These are phyloP conservation scores for Drosophila tristis DNA, from an alignment of 1,140 invertebrate genomes.

Conservation along the genomic window DNA sequence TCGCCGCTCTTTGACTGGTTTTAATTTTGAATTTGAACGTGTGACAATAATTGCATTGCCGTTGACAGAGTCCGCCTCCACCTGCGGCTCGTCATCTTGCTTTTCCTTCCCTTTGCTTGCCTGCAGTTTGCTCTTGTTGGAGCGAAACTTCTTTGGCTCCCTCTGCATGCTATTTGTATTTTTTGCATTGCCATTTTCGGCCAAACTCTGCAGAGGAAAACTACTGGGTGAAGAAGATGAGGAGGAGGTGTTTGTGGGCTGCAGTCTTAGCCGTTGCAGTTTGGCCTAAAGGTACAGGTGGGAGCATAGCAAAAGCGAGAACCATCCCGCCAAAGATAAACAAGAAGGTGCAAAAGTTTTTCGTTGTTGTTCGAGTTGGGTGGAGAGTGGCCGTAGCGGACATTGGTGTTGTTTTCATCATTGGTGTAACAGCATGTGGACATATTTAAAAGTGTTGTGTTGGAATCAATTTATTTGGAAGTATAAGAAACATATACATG, in stretches of 20 bases:
- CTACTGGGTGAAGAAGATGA: conserved; percentile 14
- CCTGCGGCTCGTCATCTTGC: neutral
- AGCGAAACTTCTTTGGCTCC: conserved; percentile 46
- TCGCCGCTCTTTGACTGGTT: conserved; percentile 78
- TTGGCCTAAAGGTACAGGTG: conserved; percentile 55
- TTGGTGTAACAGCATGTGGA: conserved; percentile 14
- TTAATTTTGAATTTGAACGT: conserved; percentile 73
- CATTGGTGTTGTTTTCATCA: conserved; percentile 36
- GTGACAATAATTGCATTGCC: conserved; percentile 75
- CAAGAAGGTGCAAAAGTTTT: conserved; percentile 64
- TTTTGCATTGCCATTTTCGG: conserved; percentile 50
- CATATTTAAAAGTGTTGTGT: conserved; percentile 74
- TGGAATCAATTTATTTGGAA: conserved; percentile 67
- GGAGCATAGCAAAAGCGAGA: neutral
- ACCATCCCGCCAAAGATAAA: conserved; percentile 63
- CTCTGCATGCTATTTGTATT: conserved; percentile 3
- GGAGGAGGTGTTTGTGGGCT: conserved; percentile 22
- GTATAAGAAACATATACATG: conserved; percentile 73
- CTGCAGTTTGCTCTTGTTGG: conserved; percentile 44
- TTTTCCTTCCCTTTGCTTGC: conserved; percentile 7
- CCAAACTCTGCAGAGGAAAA: conserved; percentile 31
- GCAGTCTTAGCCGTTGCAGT: conserved; percentile 63
- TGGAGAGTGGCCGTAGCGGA: conserved; percentile 5
- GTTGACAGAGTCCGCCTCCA: conserved; percentile 27
- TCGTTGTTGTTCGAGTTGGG: conserved; percentile 11